Percentiles rank a stretch among this genome's conserved stretches.
Evolutionary conservation across 2,888 invertebrate genomes (phyloP).

Genomic region (Stegana nigrithorax): DNA sequence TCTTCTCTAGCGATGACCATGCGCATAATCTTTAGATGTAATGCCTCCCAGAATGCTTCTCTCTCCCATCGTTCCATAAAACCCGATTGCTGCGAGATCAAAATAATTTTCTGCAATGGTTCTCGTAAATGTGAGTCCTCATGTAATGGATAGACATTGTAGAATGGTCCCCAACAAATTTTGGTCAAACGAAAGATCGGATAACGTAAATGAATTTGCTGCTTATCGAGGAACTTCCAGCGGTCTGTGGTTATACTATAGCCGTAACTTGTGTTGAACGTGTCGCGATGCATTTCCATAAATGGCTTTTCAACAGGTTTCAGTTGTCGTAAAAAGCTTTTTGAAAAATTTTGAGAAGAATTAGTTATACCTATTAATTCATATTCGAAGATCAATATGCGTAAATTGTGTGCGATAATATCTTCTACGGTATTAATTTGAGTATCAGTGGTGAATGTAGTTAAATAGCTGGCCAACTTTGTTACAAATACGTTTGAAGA

Average conservation of each 20-base stretch:
- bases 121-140: conserved; percentile 50
- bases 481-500: conserved; percentile 54
- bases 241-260: conserved; percentile 55
- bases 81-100: conserved; percentile 49
- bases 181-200: conserved; percentile 52
- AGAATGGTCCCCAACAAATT: conserved; percentile 57
- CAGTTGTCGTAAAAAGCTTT: conserved; percentile 40
- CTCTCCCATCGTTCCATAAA: conserved; percentile 44
- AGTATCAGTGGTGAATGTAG: conserved; percentile 34
- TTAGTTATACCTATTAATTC: conserved; percentile 39
- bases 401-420: conserved; percentile 45
- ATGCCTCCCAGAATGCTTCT: conserved; percentile 51
- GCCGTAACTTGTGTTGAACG: conserved; percentile 48
- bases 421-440: conserved; percentile 54
- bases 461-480: conserved; percentile 56
- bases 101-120: conserved; percentile 45
- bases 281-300: conserved; percentile 44
- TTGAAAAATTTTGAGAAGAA: conserved; percentile 30
- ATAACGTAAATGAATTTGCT: conserved; percentile 44
- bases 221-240: conserved; percentile 53
- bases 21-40: conserved; percentile 38
- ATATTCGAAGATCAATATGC: conserved; percentile 39
- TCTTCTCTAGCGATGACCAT: conserved; percentile 35
- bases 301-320: conserved; percentile 27
- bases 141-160: conserved; percentile 53